These are phyloP conservation scores for Poeciliopsis turneri DNA, from an alignment of 2,797 vertebrate species.

Conservation along the genomic window DNA sequence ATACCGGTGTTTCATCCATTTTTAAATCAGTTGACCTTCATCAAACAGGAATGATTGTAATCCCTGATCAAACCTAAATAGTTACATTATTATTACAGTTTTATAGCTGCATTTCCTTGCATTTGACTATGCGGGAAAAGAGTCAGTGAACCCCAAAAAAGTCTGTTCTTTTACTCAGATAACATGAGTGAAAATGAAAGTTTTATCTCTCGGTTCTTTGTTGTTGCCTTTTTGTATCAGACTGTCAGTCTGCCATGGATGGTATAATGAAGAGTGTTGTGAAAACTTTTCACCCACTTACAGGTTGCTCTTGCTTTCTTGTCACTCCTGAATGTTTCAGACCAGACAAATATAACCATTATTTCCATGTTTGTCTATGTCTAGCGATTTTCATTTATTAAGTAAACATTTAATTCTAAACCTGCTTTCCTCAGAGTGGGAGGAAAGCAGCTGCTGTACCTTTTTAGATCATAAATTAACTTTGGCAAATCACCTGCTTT, in stretches of 20 bases:
- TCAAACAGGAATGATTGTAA: neutral
- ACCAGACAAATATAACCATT: neutral
- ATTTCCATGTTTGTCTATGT: neutral
- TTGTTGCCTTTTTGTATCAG: neutral
- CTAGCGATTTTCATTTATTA: neutral
- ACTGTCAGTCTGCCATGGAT: neutral
- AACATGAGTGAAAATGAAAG: neutral
- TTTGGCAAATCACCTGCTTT: too few relatives aligned
- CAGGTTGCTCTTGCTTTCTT: neutral
- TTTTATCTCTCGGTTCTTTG: neutral
- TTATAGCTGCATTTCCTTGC: neutral
- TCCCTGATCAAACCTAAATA: neutral
- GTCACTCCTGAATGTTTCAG: neutral
- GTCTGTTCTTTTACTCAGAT: neutral
- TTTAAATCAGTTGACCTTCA: neutral
- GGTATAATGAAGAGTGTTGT: neutral
- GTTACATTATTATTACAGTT: neutral
- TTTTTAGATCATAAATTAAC: neutral
- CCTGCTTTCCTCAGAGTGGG: neutral
- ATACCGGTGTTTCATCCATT: neutral
- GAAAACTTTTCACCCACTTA: neutral
- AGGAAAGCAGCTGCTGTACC: neutral
- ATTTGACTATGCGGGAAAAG: neutral
- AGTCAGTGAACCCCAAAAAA: neutral
- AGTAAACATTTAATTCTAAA: neutral